These are phyloP conservation scores for Drosophila littoralis DNA, from an alignment of 1,140 invertebrate genomes.

Conservation along the genomic window DNA sequence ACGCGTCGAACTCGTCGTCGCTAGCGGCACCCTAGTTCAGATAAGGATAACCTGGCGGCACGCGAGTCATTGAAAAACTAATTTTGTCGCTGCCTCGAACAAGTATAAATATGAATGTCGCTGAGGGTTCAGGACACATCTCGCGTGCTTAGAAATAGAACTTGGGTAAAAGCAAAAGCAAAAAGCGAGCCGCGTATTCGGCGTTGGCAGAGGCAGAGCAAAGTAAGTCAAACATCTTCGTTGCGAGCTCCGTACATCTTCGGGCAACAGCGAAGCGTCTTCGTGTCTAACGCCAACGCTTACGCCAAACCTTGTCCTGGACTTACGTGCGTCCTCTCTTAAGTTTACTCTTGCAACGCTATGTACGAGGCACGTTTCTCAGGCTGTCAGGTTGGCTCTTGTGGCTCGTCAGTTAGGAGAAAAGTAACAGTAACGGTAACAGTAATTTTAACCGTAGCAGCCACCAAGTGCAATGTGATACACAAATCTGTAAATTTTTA, in stretches of 20 bases:
- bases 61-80: constrained; percentile 82
- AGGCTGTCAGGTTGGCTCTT: background rate
- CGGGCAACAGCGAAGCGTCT: constrained; percentile 32
- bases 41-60: constrained; percentile 66
- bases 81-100: constrained; percentile 72
- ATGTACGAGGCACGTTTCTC: background rate
- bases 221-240: constrained; percentile 79
- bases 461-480: too few species aligned
- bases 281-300: constrained; percentile 37
- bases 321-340: constrained; percentile 50
- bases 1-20: background rate
- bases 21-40: constrained; percentile 33
- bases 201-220: constrained; percentile 45
- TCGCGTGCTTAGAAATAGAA: constrained; percentile 75
- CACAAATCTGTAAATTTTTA: too few species aligned
- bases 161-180: constrained; percentile 44
- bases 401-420: background rate
- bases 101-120: constrained; percentile 83
- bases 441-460: too few species aligned
- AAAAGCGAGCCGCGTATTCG: constrained; percentile 11
- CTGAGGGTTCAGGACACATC: constrained; percentile 67
- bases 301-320: constrained; percentile 33
- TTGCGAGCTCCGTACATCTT: constrained; percentile 34
- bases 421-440: background rate
- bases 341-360: constrained; percentile 8